These are phyloP conservation scores for Caenorhabditis imperialis DNA, from an alignment of 2,888 invertebrate species.

Conservation along the genomic window DNA sequence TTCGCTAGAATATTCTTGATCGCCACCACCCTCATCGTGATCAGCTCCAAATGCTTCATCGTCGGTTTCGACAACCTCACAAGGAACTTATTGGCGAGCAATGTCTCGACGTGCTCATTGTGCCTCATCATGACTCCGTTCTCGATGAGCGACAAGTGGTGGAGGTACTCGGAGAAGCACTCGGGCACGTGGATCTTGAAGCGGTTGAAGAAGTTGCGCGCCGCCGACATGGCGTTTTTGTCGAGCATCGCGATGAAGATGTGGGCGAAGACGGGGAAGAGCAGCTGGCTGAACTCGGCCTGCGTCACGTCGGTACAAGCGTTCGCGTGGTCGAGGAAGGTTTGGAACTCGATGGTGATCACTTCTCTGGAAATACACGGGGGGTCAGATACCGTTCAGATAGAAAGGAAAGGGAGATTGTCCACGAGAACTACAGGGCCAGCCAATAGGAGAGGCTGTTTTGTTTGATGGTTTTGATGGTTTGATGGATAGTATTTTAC, in stretches of 20 bases:
- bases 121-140: constrained; percentile 36
- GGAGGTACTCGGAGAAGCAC: constrained; percentile 51
- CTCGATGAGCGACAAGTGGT: constrained; percentile 48
- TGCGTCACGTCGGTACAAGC: constrained; percentile 62
- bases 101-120: constrained; percentile 40
- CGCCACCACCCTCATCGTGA: constrained; percentile 32
- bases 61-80: constrained; percentile 32
- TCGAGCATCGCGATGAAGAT: constrained; percentile 53
- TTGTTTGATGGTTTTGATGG: too few relatives aligned
- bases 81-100: constrained; percentile 42
- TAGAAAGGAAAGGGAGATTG: too few relatives aligned
- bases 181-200: constrained; percentile 57
- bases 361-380: constrained; percentile 66
- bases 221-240: constrained; percentile 31
- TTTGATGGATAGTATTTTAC: too few relatives aligned
- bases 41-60: constrained; percentile 32
- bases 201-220: constrained; percentile 54
- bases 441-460: too few relatives aligned
- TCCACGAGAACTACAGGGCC: too few relatives aligned
- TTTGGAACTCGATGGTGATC: constrained; percentile 60
- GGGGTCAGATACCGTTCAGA: too few relatives aligned
- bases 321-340: constrained; percentile 63
- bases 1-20: constrained; percentile 49
- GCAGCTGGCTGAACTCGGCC: constrained; percentile 57
- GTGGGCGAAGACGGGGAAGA: constrained; percentile 68